Base-by-base conservation (phyloP, 53 echinoderm and acorn worm genomes). In the Zoroaster sp. region DNA sequence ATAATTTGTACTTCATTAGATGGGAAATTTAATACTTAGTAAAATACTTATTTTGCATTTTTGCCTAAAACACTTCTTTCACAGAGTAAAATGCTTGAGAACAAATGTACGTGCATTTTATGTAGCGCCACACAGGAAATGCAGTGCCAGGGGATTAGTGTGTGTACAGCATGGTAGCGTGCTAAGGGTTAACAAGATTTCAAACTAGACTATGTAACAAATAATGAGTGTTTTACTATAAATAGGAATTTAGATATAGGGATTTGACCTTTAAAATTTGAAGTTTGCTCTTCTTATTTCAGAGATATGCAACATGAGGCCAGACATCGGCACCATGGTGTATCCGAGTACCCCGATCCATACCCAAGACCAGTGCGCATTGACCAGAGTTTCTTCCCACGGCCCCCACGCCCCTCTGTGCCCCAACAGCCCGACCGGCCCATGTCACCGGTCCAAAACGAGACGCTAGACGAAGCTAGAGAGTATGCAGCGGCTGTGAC, bases 401-500 rank as follows among this genome's bases (percentile, higher is more conserved):
- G 21, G 2, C n/a, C 72, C 17, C 81, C 66, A 8, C 21, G 51
- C 36, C 23, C 69, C 32, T 32, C 85, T 34, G 49, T 47, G 7
- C 44, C 70, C 15, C 70, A 7, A 12, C 18, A 59, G 18, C 46
- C 51, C 11, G 39, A 33, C 35, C 39, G 71, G 21, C 89, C 94
- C 3, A 65, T 88, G 33, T 94, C 94, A 13, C 94, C 94, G 0
- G 86, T 83, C 17, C 85, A 88, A 7, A 91, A 59, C 38, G 91
- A 91, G 54, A 76, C 88, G 1, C 66, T 95, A 10, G 86, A 87
- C 21, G 91, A 95, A 40, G 95, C 95, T 11, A 83, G 93, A 44
- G 89, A 95, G 70, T 95, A 95, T 77, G 95, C 95, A 17, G 95
- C 95, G 10, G 88, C 93, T 15, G 93, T 95, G 7, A 95, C 95